Conservation (phyloP, 2,113 vertebrate species). For the Actinemys pallida region DNA sequence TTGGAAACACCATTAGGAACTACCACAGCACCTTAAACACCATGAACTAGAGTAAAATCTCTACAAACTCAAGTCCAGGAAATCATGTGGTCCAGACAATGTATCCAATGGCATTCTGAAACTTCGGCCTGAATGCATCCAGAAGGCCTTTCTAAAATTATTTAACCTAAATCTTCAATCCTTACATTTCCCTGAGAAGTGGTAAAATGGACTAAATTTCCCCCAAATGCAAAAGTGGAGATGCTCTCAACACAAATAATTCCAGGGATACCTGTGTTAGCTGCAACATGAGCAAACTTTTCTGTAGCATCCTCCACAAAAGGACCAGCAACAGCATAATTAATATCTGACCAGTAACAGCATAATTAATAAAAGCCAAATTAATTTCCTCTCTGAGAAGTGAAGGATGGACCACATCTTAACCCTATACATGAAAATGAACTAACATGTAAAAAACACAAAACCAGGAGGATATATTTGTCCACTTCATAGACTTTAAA, state of each 20-base stretch:
- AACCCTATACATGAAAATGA: slow-evolving; percentile 9
- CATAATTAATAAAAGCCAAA: slow-evolving; percentile 50
- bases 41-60: slow-evolving; percentile 33
- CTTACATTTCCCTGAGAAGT: slow-evolving; percentile 30
- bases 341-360: slow-evolving; percentile 34
- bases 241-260: slow-evolving; percentile 49
- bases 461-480: not conserved
- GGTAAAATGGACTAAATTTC: slow-evolving; percentile 46
- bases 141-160: not conserved
- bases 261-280: slow-evolving; percentile 53
- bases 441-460: not conserved
- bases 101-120: slow-evolving; percentile 17
- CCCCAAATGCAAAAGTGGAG: slow-evolving; percentile 38
- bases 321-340: slow-evolving; percentile 46
- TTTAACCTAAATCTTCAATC: slow-evolving; percentile 39
- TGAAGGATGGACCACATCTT: not conserved
- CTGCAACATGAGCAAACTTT: slow-evolving; percentile 27
- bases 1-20: slow-evolving; percentile 15
- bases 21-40: slow-evolving; percentile 35
- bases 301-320: slow-evolving; percentile 7
- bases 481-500: slow-evolving; percentile 2
- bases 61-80: slow-evolving; percentile 58
- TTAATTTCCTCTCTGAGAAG: slow-evolving; percentile 46
- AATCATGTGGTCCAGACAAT: not conserved
- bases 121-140: not conserved